A percentile compares a stretch with the other conserved stretches of the same genome.
phyloP scores from a whole-genome alignment of 2,797 vertebrate species.

The Pelobates cultripes region DNA sequence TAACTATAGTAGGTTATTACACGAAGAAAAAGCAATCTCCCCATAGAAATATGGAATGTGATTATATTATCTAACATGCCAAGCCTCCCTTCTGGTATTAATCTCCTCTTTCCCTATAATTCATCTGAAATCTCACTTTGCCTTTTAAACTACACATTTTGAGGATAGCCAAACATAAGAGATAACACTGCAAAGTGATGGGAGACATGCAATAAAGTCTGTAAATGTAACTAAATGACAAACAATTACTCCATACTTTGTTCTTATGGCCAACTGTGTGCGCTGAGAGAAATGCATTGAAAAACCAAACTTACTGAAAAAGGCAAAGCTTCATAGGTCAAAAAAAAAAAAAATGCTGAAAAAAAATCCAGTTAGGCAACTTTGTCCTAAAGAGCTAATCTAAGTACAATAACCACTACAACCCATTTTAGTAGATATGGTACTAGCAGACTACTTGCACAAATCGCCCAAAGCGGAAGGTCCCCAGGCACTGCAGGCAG shows the following conservation, averaged over 20 bases:
- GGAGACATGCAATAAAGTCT: not conserved
- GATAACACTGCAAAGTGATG: not conserved
- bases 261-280: too few relatives aligned
- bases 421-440: too few relatives aligned
- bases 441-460: too few relatives aligned
- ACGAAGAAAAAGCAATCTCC: not conserved
- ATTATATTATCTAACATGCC: not conserved
- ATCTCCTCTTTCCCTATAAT: not conserved
- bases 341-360: too few relatives aligned
- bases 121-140: not conserved
- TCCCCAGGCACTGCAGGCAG: too few relatives aligned
- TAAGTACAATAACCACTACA: too few relatives aligned
- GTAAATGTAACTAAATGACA: not conserved
- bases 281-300: too few relatives aligned
- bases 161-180: not conserved
- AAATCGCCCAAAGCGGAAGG: too few relatives aligned
- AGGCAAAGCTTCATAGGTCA: too few relatives aligned
- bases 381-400: too few relatives aligned
- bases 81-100: not conserved
- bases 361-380: too few relatives aligned
- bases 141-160: not conserved
- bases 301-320: too few relatives aligned
- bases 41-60: not conserved
- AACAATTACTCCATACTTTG: not conserved
- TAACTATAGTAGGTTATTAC: not conserved